A percentile compares a stretch with the other conserved stretches of the same genome.
phyloP scores from a whole-genome alignment of 2,113 vertebrate genomes.

The Cephalopterus ornatus region DNA sequence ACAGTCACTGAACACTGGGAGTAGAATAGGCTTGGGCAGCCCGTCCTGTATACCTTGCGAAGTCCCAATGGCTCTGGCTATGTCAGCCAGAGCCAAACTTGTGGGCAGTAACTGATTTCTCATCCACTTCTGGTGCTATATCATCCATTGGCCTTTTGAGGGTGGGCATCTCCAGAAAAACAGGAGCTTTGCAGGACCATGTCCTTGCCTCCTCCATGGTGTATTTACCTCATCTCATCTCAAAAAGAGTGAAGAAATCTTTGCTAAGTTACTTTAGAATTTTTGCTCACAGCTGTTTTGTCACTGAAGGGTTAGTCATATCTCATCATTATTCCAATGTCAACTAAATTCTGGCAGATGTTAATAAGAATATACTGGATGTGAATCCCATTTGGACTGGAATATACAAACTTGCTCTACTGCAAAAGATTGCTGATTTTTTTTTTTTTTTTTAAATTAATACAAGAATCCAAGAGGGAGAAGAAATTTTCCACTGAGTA shows the following conservation, averaged over 20 bases:
- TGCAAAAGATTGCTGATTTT: not conserved
- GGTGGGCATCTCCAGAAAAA: not conserved
- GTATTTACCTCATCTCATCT: not conserved
- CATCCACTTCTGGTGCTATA: not conserved
- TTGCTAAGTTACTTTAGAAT: not conserved
- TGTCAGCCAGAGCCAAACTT: not conserved
- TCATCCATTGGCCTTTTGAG: not conserved
- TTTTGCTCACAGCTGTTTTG: not conserved
- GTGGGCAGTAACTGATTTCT: not conserved
- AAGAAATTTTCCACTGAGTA: not conserved
- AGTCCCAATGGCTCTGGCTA: not conserved
- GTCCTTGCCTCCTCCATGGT: not conserved
- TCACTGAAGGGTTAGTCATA: not conserved
- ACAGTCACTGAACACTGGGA: not conserved
- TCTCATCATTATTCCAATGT: not conserved
- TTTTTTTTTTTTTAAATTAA: not conserved
- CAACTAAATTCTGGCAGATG: not conserved
- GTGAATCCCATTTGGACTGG: not conserved
- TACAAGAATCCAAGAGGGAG: not conserved
- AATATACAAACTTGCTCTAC: not conserved
- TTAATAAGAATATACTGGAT: not conserved
- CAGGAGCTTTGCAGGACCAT: not conserved
- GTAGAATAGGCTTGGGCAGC: not conserved
- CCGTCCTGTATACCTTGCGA: not conserved
- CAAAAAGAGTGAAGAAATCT: not conserved